Base-by-base conservation (phyloP, 2,888 invertebrate genomes). In the Diachrysia chrysitis region DNA sequence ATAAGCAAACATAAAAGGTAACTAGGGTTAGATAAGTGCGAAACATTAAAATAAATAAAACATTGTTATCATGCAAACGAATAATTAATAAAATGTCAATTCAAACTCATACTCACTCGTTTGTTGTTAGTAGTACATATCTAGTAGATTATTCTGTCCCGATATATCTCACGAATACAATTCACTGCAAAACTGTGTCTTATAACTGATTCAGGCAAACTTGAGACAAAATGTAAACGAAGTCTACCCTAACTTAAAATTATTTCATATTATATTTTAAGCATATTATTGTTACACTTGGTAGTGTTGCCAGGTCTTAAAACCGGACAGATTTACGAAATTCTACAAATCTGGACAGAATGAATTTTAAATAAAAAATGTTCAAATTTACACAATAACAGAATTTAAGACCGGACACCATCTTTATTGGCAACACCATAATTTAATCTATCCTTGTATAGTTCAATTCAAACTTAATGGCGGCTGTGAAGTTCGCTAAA, bases 1-100 rank as follows among this genome's bases (percentile, higher is more conserved):
- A 64, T 63, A 73, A 73, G 70, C 72, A 76, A 68, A 66, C 68
- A 65, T 66, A 68, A 82, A 88, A 83, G 76, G 73, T 76, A 83
- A 87, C 83, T 82, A 76, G 81, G 84, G 84, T 90, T 89, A 89
- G 81, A 79, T 79, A 84, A 84, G 66, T 42, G 77, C 69, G 63
- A 66, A 21, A 73, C 64, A 71, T 56, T 51, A 64, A 53, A 56
- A 71, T 55, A 65, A 57, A 66, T 29, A 65, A 19, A 6, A 61
- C 19, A 35, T 12, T 54, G 63, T 32, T 60, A 69, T 21, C 79
- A 81, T 81, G 82, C 82, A 67, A 58, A 55, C 16, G 37, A 66
- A 51, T n/a, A 35, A 37, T 17, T 42, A 54, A 37, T 10, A 56
- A 57, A 29, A 37, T 14, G 2, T 53, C 48, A 51, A 29, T 59